A percentile compares a stretch with the other conserved stretches of the same genome.
These are phyloP conservation scores for Tribolium freemani DNA, from an alignment of 2,888 invertebrate genomes.

Conservation along the genomic window DNA sequence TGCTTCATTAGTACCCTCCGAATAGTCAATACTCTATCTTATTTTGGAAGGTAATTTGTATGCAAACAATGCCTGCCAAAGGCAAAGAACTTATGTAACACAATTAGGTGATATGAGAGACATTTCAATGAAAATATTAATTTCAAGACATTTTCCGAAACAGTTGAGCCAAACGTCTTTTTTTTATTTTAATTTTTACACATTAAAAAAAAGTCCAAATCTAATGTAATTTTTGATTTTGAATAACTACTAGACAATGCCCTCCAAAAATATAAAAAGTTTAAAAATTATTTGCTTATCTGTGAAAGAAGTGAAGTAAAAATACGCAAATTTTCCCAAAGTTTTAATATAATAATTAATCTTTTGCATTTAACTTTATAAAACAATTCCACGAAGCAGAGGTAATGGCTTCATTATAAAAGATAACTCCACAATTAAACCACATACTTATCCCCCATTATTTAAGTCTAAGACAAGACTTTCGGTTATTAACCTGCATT, in stretches of 20 bases:
- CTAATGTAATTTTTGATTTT: too few relatives aligned
- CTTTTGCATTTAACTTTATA: background rate
- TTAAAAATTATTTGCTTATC: too few relatives aligned
- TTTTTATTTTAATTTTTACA: too few relatives aligned
- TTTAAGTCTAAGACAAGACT: background rate
- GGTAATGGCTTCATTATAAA: background rate
- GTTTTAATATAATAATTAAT: background rate
- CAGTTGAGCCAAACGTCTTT: too few relatives aligned
- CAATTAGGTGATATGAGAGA: background rate
- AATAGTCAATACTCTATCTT: background rate
- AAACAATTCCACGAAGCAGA: background rate
- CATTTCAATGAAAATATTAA: too few relatives aligned
- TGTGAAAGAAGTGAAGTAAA: background rate
- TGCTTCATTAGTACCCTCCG: background rate
- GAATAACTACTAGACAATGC: too few relatives aligned
- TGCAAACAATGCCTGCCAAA: background rate
- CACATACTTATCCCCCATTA: background rate
- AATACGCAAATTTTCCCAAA: background rate
- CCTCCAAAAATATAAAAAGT: too few relatives aligned
- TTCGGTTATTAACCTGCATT: constrained; percentile 15
- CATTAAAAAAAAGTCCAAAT: too few relatives aligned
- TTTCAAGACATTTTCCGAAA: too few relatives aligned
- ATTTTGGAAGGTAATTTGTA: background rate
- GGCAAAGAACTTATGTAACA: background rate
- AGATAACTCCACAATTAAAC: background rate